Base-by-base conservation (phyloP, 2,888 invertebrate genomes). In the Tolmerus cingulatus region DNA sequence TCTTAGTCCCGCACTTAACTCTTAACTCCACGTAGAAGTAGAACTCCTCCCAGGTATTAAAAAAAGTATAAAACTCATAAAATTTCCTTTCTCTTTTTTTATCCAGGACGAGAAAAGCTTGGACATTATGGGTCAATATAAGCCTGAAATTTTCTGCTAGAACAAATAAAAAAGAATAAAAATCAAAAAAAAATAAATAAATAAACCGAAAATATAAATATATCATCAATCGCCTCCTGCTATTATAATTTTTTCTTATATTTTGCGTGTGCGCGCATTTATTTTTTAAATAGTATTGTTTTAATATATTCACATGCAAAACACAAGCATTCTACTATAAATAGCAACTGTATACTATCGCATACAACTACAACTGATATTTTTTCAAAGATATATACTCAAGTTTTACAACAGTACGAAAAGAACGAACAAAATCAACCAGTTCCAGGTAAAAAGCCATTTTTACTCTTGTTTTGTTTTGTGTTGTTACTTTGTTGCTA, bases 71-170 rank as follows among this genome's bases (percentile, higher is more conserved):
- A 66, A 79, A 85, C 74, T 74, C 57, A 85, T 84, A 19, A 85
- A 82, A 74, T 85, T 85, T 87, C 90, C 89, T 89, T 89, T 89
- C 89, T 94, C 93, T 94, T 93, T 93, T 93, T 93, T 92, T 92
- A 91, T 93, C 91, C 93, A 94, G 94, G 94, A 95, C 94, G 95
- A 95, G 93, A 94, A 95, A 93, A 95, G 94, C 94, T 94, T 95
- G 95, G 95, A 95, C 94, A 95, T 95, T 93, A 95, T 95, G 94
- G 96, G 96, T 93, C 95, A 95, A 94, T 96, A 95, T 94, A 95
- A 95, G 94, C 95, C 95, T 93, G 95, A 96, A 95, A 95, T 96
- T 94, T 95, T 96, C 95, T 95, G 95, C 94, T 95, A 94, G 93
- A 89, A 87, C 78, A 87, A 81, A 89, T 87, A 87, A 16, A n/a